Evolutionary conservation across 2,113 vertebrate species (phyloP).

Genomic region (Tringa solitaria): DNA sequence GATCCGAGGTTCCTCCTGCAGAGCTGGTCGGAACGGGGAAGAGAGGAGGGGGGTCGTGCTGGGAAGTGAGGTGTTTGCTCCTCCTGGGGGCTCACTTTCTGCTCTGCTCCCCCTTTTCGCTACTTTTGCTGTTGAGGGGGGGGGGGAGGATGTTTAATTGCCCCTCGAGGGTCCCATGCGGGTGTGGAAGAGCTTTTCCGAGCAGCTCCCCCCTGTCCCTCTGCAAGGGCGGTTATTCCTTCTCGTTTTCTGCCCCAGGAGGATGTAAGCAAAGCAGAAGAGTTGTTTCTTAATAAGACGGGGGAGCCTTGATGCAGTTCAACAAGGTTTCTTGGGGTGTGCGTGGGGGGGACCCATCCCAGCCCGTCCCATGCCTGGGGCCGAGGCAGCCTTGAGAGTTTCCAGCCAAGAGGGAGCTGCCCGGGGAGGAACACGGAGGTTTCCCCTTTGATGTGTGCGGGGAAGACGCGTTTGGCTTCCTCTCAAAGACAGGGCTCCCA

Average conservation of each 20-base stretch:
- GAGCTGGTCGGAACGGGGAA: neutral
- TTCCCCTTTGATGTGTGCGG: constrained; percentile 40
- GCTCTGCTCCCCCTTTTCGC: neutral
- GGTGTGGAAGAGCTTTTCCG: rapidly evolving
- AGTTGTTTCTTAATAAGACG: neutral
- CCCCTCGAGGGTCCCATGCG: neutral
- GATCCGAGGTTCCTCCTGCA: neutral
- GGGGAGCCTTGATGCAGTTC: neutral
- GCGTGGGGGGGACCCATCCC: neutral
- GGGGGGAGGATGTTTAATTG: neutral
- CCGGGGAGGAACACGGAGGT: neutral
- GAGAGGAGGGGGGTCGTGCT: neutral
- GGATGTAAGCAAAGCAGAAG: neutral
- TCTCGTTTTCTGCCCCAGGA: neutral
- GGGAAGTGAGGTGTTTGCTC: neutral
- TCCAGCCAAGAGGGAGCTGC: constrained; percentile 2
- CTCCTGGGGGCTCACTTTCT: neutral
- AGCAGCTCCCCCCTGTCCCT: neutral
- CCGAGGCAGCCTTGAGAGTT: constrained; percentile 1
- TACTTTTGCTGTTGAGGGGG: neutral
- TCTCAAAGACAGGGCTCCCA: neutral
- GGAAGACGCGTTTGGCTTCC: constrained; percentile 23
- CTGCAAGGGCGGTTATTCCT: neutral
- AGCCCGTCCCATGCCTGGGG: neutral
- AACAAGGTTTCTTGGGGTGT: neutral